These are phyloP conservation scores for Sander lucioperca DNA, from an alignment of 2,113 vertebrate species.

Conservation along the genomic window DNA sequence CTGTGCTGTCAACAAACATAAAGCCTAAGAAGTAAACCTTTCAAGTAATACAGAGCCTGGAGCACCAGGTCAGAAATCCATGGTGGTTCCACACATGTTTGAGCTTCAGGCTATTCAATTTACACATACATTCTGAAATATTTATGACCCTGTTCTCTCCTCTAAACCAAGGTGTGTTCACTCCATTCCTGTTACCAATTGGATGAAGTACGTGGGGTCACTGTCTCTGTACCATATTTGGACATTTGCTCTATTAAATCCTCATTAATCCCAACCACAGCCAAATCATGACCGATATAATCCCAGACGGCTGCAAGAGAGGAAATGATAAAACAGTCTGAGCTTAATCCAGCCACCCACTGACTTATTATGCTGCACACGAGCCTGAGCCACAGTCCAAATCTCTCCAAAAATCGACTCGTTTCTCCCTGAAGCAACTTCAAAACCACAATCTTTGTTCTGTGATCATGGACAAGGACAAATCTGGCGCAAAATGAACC, in stretches of 20 bases:
- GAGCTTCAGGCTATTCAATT: slow-evolving; percentile 5
- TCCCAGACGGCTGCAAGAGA: slow-evolving; percentile 54
- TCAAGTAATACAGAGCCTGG: slow-evolving; percentile 7
- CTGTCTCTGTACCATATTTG: slow-evolving; percentile 40
- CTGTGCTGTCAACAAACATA: slow-evolving; percentile 12
- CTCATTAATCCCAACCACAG: slow-evolving; percentile 61
- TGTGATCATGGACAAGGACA: not conserved
- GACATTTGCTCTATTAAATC: slow-evolving; percentile 64
- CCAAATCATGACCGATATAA: slow-evolving; percentile 71
- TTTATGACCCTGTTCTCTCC: slow-evolving; percentile 45
- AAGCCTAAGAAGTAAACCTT: slow-evolving; percentile 17
- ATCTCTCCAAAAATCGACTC: slow-evolving; percentile 28
- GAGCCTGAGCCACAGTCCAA: slow-evolving; percentile 19
- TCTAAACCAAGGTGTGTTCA: slow-evolving; percentile 17
- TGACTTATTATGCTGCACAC: slow-evolving; percentile 2
- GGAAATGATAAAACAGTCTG: slow-evolving; percentile 52
- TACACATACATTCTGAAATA: slow-evolving; percentile 48
- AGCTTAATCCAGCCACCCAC: slow-evolving; percentile 64
- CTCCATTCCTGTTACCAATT: slow-evolving; percentile 16
- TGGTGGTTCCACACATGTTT: slow-evolving; percentile 15
- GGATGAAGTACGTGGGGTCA: slow-evolving; percentile 13
- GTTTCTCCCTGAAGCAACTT: not conserved
- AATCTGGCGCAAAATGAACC: too few relatives aligned
- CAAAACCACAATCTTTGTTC: not conserved
- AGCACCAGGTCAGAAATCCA: slow-evolving; percentile 28